Conservation (phyloP, 2,888 invertebrate species). For the Synanthedon tipuliformis region DNA sequence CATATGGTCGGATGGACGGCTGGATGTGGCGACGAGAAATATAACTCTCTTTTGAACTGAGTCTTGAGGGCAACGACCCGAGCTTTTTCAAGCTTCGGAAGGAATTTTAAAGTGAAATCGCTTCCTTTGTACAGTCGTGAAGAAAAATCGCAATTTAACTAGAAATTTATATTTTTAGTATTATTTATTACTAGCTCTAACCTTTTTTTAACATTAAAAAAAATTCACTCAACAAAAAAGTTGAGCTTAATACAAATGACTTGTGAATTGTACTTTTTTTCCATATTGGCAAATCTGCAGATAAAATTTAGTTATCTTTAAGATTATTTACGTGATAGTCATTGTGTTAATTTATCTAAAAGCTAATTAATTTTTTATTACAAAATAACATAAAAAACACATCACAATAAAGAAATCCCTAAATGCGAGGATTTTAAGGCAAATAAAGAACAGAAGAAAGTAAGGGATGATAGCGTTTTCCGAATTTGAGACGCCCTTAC, state of each 20-base stretch:
- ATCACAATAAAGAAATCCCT: slow-evolving; percentile 12
- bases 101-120: not conserved
- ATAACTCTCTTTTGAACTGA: slow-evolving; percentile 28
- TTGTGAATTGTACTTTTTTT: too few relatives aligned
- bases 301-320: too few relatives aligned
- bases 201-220: too few relatives aligned
- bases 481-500: slow-evolving; percentile 5
- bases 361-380: not conserved
- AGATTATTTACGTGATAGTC: too few relatives aligned
- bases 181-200: too few relatives aligned
- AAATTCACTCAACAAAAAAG: too few relatives aligned
- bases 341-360: too few relatives aligned
- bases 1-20: slow-evolving; percentile 22
- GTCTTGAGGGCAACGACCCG: slow-evolving; percentile 19
- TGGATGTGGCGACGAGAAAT: slow-evolving; percentile 17
- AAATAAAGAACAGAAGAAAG: slow-evolving; percentile 11
- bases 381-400: slow-evolving; percentile 17
- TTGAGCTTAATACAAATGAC: too few relatives aligned
- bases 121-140: too few relatives aligned
- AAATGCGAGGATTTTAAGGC: slow-evolving; percentile 18
- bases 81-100: not conserved
- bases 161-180: too few relatives aligned
- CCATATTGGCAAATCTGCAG: too few relatives aligned
- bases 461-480: slow-evolving; percentile 2
- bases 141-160: too few relatives aligned